These are phyloP conservation scores for Lophotriccus pileatus DNA, from an alignment of 2,797 vertebrate genomes.

Conservation along the genomic window DNA sequence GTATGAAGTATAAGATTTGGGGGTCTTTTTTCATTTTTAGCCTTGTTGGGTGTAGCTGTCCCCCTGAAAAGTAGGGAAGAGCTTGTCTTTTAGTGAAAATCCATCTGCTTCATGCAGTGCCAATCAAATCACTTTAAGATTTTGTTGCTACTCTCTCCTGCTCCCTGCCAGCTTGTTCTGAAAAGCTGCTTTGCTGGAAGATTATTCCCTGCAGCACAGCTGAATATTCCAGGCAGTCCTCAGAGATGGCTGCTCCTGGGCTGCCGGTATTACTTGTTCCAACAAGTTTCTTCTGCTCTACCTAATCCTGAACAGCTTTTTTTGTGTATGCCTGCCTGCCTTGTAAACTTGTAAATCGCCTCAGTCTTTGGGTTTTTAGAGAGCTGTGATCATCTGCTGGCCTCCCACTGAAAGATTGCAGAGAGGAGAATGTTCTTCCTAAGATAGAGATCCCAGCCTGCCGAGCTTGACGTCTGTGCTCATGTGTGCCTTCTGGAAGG, in stretches of 20 bases:
- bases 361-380: neutral
- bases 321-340: neutral
- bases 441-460: neutral
- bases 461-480: neutral
- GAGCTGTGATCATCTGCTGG: neutral
- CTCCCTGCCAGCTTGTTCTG: neutral
- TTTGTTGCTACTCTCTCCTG: neutral
- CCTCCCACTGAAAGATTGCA: neutral
- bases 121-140: neutral
- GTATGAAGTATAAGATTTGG: neutral
- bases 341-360: neutral
- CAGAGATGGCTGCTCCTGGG: neutral
- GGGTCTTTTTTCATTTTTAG: neutral
- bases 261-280: neutral
- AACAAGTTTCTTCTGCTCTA: neutral
- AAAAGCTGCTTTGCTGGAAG: neutral
- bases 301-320: neutral
- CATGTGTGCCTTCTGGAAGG: neutral
- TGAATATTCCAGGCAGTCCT: neutral
- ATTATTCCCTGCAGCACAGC: neutral
- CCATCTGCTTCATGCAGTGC: neutral
- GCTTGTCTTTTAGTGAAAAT: neutral
- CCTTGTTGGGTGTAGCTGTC: neutral
- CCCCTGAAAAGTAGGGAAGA: neutral
- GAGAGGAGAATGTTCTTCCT: neutral